A percentile compares a stretch with the other conserved stretches of the same genome.
Conservation (phyloP, 2,113 vertebrate species). For the Pongo abelii region DNA sequence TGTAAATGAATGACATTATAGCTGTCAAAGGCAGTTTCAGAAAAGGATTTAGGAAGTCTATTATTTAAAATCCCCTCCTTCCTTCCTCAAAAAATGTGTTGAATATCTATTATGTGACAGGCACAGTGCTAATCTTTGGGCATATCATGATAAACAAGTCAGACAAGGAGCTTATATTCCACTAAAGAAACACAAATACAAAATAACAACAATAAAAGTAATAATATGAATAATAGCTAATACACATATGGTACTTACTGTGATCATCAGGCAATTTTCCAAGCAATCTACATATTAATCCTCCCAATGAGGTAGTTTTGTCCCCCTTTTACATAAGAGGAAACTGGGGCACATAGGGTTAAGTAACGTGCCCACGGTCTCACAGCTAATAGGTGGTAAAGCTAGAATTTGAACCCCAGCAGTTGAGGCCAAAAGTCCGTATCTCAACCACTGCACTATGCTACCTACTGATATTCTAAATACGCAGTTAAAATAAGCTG, state of each 20-base stretch:
- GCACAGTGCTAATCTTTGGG: background rate
- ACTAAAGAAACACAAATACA: background rate
- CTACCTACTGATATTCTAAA: background rate
- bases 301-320: background rate
- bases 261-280: background rate
- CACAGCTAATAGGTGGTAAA: background rate
- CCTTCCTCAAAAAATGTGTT: background rate
- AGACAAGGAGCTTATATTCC: background rate
- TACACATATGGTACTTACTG: background rate
- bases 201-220: background rate
- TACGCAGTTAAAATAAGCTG: background rate
- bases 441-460: background rate
- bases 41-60: background rate
- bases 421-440: background rate
- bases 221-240: background rate
- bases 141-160: background rate
- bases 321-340: background rate
- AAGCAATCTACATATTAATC: background rate
- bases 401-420: background rate
- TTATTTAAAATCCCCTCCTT: background rate
- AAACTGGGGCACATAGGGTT: background rate
- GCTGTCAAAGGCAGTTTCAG: background rate
- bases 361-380: background rate
- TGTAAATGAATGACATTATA: constrained; percentile 59
- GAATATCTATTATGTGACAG: background rate